phyloP scores from a whole-genome alignment of 2,888 invertebrate genomes.

The Plagodis dolabraria region DNA sequence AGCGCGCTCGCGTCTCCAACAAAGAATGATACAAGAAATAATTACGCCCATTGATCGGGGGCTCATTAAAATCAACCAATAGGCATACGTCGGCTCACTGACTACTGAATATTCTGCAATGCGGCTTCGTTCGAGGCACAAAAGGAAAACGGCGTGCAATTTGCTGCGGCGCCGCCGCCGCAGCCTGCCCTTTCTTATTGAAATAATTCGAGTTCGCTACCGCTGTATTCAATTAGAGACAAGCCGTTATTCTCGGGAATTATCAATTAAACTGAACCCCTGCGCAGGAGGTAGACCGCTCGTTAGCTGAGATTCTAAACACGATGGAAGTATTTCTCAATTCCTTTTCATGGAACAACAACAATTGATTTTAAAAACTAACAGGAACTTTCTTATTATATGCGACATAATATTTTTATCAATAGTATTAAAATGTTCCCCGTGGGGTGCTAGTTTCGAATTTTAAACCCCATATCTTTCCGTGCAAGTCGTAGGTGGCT shows the following conservation, averaged over 20 bases:
- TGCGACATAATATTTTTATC: no score
- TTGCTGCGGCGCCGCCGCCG: conserved; percentile 77
- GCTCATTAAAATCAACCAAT: conserved; percentile 81
- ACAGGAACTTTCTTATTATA: no score
- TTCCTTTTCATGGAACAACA: background rate
- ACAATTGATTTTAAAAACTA: no score
- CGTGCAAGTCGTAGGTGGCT: no score
- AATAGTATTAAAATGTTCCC: no score
- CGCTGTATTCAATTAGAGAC: conserved; percentile 68
- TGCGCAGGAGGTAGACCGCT: conserved; percentile 44
- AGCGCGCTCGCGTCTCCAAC: conserved; percentile 67
- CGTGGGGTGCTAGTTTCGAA: no score
- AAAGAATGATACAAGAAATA: conserved; percentile 81
- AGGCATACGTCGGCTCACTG: conserved; percentile 49
- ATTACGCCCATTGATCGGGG: conserved; percentile 82
- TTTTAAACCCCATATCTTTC: no score
- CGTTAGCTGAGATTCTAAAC: conserved; percentile 45
- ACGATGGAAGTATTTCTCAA: conserved; percentile 24
- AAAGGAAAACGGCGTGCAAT: conserved; percentile 72
- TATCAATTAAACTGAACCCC: conserved; percentile 58
- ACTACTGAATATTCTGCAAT: conserved; percentile 22
- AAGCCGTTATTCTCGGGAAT: conserved; percentile 60
- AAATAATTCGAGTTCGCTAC: conserved; percentile 69
- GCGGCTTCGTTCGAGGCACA: conserved; percentile 47
- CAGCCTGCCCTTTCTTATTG: conserved; percentile 71